Conservation (phyloP, 2,113 vertebrate genomes). For the Trinectes maculatus region DNA sequence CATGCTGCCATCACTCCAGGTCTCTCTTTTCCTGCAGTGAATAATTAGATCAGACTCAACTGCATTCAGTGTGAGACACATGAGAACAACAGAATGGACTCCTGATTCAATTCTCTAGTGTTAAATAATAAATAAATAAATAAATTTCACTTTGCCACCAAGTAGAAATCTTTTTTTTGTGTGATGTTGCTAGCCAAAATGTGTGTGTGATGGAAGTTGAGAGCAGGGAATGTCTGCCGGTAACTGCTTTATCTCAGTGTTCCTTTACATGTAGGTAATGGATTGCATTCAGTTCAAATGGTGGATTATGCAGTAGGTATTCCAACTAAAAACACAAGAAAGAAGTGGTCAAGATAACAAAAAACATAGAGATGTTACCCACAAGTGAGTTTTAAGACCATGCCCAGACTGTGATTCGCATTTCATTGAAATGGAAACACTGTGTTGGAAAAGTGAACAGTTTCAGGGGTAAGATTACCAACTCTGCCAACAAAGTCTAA, state of each 20-base stretch:
- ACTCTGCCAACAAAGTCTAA: no score
- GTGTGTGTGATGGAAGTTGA: conserved; percentile 1
- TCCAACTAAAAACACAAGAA: not conserved
- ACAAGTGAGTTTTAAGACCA: no score
- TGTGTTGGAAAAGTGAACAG: no score
- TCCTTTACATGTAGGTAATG: conserved; percentile 36
- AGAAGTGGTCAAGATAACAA: no score
- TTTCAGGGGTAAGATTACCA: no score
- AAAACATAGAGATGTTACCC: not conserved
- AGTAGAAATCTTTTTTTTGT: not conserved
- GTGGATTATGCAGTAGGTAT: not conserved
- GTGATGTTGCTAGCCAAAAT: not conserved
- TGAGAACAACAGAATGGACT: conserved; percentile 56
- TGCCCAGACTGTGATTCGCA: no score
- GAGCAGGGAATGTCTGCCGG: conserved; percentile 26
- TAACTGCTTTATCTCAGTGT: conserved; percentile 43
- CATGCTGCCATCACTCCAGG: not conserved
- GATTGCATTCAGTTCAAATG: conserved; percentile 21
- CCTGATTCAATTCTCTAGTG: conserved; percentile 42
- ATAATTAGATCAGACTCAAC: conserved; percentile 51
- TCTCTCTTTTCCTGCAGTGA: conserved; percentile 15
- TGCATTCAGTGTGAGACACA: conserved; percentile 50
- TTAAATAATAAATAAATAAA: not conserved
- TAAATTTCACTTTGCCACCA: conserved; percentile 1
- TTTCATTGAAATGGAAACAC: no score